These are phyloP conservation scores for Oreochromis grahami DNA, from an alignment of 2,797 vertebrate genomes.

Conservation along the genomic window DNA sequence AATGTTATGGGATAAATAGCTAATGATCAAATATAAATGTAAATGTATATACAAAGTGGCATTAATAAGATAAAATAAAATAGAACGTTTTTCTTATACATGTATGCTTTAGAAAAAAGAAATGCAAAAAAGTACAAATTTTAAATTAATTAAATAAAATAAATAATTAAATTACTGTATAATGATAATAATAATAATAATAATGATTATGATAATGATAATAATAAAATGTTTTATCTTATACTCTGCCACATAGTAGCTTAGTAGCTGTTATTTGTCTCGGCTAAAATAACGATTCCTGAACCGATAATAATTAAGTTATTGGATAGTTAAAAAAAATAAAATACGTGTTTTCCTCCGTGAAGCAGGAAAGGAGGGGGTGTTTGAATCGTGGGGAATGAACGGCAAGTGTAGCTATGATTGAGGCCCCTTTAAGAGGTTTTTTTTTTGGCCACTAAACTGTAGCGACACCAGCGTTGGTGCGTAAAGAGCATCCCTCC, in stretches of 20 bases:
- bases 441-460: constrained; percentile 64
- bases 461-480: constrained; percentile 58
- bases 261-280: not conserved
- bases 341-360: not conserved
- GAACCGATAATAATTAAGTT: constrained; percentile 15
- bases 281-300: not conserved
- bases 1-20: not conserved
- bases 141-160: not conserved
- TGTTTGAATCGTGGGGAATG: constrained; percentile 7
- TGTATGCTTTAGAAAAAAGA: not conserved
- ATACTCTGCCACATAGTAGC: not conserved
- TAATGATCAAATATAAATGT: not conserved
- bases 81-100: not conserved
- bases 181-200: not conserved
- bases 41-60: not conserved
- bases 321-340: constrained; percentile 29
- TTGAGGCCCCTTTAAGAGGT: constrained; percentile 76
- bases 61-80: not conserved
- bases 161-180: not conserved
- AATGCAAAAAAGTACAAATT: not conserved
- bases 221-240: not conserved
- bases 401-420: constrained; percentile 52
- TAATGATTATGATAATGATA: not conserved
- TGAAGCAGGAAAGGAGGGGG: constrained; percentile 39
- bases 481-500: constrained; percentile 61